Percentiles rank a stretch among this genome's conserved stretches.
Evolutionary conservation across 35 echinoderm and acorn worm species (phyloP).

Genomic region (Chiridota heheva): DNA sequence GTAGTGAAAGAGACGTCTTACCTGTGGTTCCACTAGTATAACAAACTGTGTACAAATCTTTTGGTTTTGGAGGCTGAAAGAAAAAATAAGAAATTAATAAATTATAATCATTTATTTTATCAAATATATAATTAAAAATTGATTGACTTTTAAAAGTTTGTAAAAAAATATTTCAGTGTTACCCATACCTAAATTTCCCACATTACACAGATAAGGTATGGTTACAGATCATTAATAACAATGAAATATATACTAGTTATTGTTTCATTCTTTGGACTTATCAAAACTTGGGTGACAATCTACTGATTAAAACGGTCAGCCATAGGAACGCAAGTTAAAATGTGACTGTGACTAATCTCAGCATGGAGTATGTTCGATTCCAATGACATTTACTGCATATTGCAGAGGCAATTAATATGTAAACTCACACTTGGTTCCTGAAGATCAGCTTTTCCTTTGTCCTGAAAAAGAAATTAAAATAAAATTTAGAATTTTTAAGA

Average conservation of each 20-base stretch:
- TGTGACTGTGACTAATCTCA: too few relatives aligned
- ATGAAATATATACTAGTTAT: too few relatives aligned
- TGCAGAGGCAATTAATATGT: not conserved
- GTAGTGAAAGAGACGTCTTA: not conserved
- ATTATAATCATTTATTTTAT: not conserved
- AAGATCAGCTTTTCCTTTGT: slow-evolving; percentile 57
- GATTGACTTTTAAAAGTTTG: not conserved
- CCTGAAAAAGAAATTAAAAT: slow-evolving; percentile 30
- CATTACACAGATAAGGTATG: too few relatives aligned
- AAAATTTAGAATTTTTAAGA: not conserved
- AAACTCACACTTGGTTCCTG: slow-evolving; percentile 65
- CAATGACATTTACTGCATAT: too few relatives aligned
- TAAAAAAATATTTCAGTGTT: too few relatives aligned
- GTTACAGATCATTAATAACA: too few relatives aligned
- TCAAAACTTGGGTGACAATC: too few relatives aligned
- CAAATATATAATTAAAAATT: not conserved
- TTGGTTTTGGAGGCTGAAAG: slow-evolving; percentile 47
- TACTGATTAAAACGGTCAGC: too few relatives aligned
- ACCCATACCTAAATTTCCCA: too few relatives aligned
- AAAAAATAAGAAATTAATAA: slow-evolving; percentile 13
- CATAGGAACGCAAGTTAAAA: too few relatives aligned
- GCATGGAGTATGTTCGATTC: too few relatives aligned
- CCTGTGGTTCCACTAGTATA: slow-evolving; percentile 69
- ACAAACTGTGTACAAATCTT: slow-evolving; percentile 54
- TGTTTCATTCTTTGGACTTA: too few relatives aligned